Evolutionary conservation across 2,113 vertebrate species (phyloP).

Genomic region (Mobula hypostoma): DNA sequence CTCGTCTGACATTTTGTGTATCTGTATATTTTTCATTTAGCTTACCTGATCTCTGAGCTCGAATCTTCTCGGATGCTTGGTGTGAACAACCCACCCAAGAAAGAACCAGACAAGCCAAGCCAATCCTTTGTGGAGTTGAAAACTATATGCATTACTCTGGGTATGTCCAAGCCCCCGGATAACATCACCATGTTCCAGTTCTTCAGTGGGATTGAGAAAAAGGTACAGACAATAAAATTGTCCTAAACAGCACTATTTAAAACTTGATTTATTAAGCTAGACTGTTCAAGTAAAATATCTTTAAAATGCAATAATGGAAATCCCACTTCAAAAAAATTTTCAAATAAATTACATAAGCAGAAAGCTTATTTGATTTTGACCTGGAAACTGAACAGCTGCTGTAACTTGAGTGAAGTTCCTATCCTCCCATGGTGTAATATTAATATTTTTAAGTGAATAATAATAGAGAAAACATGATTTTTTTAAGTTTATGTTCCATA

Average conservation of each 20-base stretch:
- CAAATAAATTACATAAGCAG: background rate
- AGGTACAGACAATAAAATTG: slow-evolving; percentile 57
- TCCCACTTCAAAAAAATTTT: background rate
- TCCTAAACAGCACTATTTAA: slow-evolving; percentile 12
- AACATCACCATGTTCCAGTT: slow-evolving; percentile 99
- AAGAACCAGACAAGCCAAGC: slow-evolving; percentile 74
- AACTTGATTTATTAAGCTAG: background rate
- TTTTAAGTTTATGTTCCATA: background rate
- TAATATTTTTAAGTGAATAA: background rate
- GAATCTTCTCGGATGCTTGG: slow-evolving; percentile 89
- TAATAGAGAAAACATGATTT: background rate
- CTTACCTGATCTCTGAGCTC: slow-evolving; percentile 93
- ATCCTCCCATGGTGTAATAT: background rate
- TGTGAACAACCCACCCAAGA: slow-evolving; percentile 75
- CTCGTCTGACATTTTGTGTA: background rate
- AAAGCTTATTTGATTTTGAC: slow-evolving; percentile 9
- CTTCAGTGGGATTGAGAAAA: slow-evolving; percentile 98
- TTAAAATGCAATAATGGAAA: background rate
- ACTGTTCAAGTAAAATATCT: background rate
- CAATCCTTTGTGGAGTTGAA: slow-evolving; percentile 89
- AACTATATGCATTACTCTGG: slow-evolving; percentile 87
- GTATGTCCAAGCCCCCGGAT: slow-evolving; percentile 96
- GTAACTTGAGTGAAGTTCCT: background rate
- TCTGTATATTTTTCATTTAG: slow-evolving; percentile 54
- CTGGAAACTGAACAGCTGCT: slow-evolving; percentile 6